phyloP scores from a whole-genome alignment of 2,797 vertebrate species.

The Macrochelys suwanniensis region DNA sequence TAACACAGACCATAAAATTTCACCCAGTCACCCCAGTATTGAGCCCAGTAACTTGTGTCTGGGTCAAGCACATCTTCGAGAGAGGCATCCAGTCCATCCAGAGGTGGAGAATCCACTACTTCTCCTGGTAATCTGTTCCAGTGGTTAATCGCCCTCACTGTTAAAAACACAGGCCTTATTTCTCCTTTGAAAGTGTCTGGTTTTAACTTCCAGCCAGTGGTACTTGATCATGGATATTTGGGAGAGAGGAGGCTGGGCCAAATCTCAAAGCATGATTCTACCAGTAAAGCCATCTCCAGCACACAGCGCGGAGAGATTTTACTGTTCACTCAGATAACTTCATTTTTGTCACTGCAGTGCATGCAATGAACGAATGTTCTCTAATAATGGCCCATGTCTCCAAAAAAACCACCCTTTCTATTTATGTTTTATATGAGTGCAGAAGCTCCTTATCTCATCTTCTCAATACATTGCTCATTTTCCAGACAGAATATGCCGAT shows the following conservation, averaged over 20 bases:
- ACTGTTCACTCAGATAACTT: background rate
- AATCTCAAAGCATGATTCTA: background rate
- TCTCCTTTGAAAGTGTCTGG: background rate
- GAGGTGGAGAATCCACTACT: background rate
- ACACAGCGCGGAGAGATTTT: rapidly evolving
- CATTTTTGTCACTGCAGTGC: rapidly evolving
- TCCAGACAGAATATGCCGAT: rapidly evolving
- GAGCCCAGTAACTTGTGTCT: background rate
- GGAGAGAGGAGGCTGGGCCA: background rate
- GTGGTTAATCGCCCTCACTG: background rate
- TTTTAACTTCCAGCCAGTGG: background rate
- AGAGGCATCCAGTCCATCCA: background rate
- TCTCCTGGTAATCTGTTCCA: background rate
- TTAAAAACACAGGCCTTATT: background rate
- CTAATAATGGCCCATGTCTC: background rate
- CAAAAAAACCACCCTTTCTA: rapidly evolving
- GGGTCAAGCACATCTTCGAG: background rate
- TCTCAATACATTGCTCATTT: rapidly evolving
- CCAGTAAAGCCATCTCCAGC: background rate
- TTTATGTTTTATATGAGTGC: rapidly evolving
- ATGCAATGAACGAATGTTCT: background rate
- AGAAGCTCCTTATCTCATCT: background rate
- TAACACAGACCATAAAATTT: background rate
- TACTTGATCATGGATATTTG: no score
- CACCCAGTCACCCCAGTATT: background rate